These are phyloP conservation scores for Athalia cordata DNA, from an alignment of 2,888 invertebrate genomes.

Conservation along the genomic window DNA sequence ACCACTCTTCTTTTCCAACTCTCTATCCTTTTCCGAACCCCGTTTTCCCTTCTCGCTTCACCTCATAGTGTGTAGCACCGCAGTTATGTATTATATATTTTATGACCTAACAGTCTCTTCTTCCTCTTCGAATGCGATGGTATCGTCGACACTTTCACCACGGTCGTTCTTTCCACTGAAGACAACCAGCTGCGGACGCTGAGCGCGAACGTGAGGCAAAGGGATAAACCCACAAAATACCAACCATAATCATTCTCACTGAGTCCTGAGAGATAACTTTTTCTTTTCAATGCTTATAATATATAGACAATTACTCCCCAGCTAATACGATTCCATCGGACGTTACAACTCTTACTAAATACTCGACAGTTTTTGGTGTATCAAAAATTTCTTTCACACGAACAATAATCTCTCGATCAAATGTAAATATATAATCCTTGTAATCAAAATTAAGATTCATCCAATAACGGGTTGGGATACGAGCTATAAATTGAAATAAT, in stretches of 20 bases:
- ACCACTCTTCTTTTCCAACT: slow-evolving; percentile 44
- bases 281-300: background rate
- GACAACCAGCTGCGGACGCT: background rate
- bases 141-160: slow-evolving; percentile 32
- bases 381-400: background rate
- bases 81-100: slow-evolving; percentile 2
- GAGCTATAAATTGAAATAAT: background rate
- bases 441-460: background rate
- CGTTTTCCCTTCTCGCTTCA: slow-evolving; percentile 24
- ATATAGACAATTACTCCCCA: background rate
- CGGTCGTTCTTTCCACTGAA: background rate
- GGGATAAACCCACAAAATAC: too few relatives aligned
- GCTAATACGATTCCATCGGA: background rate
- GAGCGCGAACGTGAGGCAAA: too few relatives aligned
- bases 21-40: background rate
- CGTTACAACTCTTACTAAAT: background rate
- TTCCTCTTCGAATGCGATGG: slow-evolving; percentile 18
- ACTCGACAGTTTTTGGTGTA: background rate
- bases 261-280: background rate
- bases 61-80: background rate
- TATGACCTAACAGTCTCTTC: slow-evolving; percentile 13
- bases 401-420: too few relatives aligned
- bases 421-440: background rate
- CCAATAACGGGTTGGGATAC: slow-evolving; percentile 1
- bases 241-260: background rate